These are phyloP conservation scores for Anoncus sp. DNA, from an alignment of 2,888 invertebrate genomes.

Conservation along the genomic window DNA sequence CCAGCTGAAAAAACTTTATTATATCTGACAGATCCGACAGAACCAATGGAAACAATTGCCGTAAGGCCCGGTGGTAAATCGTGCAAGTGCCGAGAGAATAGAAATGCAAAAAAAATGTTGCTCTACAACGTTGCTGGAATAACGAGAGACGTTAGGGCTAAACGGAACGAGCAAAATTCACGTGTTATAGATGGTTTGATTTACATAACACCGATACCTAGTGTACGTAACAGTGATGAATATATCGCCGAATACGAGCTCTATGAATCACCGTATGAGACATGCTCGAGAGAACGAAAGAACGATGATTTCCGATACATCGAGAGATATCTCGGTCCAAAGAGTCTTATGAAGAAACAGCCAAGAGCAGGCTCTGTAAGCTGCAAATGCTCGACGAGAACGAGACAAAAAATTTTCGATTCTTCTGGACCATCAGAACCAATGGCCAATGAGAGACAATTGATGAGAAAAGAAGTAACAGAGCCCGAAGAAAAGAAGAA, in stretches of 20 bases:
- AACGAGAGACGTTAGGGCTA: constrained; percentile 45
- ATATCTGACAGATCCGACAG: constrained; percentile 71
- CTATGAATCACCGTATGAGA: constrained; percentile 70
- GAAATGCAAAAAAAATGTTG: constrained; percentile 72
- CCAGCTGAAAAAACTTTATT: constrained; percentile 72
- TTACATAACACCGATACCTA: constrained; percentile 74
- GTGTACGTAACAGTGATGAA: constrained; percentile 75
- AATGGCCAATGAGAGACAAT: constrained; percentile 10
- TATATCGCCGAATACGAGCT: constrained; percentile 79
- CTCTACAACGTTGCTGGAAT: constrained; percentile 72
- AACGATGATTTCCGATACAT: constrained; percentile 62
- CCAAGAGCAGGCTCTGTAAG: constrained; percentile 18
- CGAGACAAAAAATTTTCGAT: constrained; percentile 47
- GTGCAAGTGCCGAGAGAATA: constrained; percentile 77
- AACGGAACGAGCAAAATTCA: constrained; percentile 40
- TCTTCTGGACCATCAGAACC: constrained; percentile 3
- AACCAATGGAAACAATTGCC: constrained; percentile 69
- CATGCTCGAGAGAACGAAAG: constrained; percentile 61
- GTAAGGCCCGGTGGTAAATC: constrained; percentile 73
- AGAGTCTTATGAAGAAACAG: constrained; percentile 53
- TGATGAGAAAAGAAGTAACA: constrained; percentile 11
- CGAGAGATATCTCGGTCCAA: constrained; percentile 61
- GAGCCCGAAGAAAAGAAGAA: constrained; percentile 48
- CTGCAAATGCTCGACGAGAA: constrained; percentile 63
- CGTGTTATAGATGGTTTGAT: constrained; percentile 73